Evolutionary conservation across 2,113 vertebrate genomes (phyloP).

Genomic region (Orientallactaga bullata): DNA sequence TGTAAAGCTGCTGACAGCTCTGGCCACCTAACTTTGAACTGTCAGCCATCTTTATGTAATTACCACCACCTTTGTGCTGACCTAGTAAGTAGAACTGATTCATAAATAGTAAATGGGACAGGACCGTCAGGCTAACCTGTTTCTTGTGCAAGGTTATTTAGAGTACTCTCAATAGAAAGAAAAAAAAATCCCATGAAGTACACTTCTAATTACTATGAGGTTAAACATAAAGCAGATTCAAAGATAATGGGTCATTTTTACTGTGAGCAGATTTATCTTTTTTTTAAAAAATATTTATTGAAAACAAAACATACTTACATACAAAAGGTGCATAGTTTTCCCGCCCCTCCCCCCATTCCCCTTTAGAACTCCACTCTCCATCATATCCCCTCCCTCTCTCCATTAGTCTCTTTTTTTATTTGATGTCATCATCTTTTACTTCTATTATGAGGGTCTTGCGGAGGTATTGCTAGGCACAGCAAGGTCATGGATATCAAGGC

Average conservation of each 20-base stretch:
- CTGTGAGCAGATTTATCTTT: conserved; percentile 47
- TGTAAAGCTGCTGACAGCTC: background rate
- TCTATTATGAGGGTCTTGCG: too few species aligned
- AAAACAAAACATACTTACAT: too few species aligned
- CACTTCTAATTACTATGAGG: conserved; percentile 55
- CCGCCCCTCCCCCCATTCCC: too few species aligned
- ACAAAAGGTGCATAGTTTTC: too few species aligned
- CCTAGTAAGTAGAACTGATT: conserved; percentile 2
- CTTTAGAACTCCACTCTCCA: too few species aligned
- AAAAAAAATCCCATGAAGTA: background rate
- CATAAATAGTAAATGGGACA: conserved; percentile 48
- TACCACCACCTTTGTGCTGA: conserved; percentile 6
- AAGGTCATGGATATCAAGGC: too few species aligned
- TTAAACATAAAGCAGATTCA: conserved; percentile 55
- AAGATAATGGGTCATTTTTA: conserved; percentile 36
- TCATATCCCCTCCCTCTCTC: too few species aligned
- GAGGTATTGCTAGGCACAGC: too few species aligned
- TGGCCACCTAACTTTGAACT: background rate
- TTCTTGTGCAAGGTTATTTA: conserved; percentile 41
- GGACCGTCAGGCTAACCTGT: background rate
- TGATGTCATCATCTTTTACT: too few species aligned
- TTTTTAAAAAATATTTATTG: too few species aligned
- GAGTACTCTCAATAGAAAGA: background rate
- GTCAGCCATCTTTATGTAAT: conserved; percentile 20
- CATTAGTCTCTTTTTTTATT: too few species aligned